A percentile compares a stretch with the other conserved stretches of the same genome.
These are phyloP conservation scores for Oreotragus oreotragus DNA, from an alignment of 2,113 vertebrate genomes.

Conservation along the genomic window DNA sequence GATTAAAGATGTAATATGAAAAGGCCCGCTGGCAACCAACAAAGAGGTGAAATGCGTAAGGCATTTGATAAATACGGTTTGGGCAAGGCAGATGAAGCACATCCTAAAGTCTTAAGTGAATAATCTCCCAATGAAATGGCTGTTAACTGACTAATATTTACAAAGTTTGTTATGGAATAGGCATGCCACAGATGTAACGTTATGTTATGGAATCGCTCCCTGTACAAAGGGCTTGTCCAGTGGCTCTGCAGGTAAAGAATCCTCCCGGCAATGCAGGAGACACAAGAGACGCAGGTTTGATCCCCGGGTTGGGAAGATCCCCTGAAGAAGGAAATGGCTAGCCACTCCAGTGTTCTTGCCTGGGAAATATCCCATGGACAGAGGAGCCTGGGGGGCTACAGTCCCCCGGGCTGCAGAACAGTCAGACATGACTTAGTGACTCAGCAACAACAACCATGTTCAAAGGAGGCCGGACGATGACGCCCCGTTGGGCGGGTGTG, in stretches of 20 bases:
- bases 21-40: neutral
- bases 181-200: neutral
- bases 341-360: neutral
- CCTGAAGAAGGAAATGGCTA: neutral
- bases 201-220: neutral
- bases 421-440: neutral
- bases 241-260: neutral
- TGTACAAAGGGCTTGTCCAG: neutral
- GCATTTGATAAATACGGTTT: too few relatives aligned
- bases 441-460: neutral
- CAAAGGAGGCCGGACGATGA: rapidly evolving
- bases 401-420: neutral
- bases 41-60: rapidly evolving
- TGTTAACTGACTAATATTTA: rapidly evolving
- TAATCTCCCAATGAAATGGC: neutral
- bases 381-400: neutral
- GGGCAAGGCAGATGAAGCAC: rapidly evolving
- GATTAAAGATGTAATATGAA: neutral
- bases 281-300: neutral
- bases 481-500: rapidly evolving
- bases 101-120: rapidly evolving
- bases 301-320: neutral
- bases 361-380: neutral
- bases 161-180: too few relatives aligned
- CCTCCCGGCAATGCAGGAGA: neutral